phyloP scores from a whole-genome alignment of 53 echinoderm and acorn worm species.

The Echinometra lucunter region DNA sequence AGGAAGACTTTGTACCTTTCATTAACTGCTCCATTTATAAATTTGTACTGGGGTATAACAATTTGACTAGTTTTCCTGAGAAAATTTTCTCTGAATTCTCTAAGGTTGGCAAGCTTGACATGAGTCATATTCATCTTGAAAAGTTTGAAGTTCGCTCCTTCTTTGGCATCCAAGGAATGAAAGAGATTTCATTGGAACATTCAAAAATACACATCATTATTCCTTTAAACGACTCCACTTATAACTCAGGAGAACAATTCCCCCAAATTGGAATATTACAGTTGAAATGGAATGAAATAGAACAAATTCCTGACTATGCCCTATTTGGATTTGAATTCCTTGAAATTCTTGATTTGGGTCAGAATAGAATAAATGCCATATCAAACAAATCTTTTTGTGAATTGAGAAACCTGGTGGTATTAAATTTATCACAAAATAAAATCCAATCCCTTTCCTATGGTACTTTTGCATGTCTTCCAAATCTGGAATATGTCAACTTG shows the following conservation, averaged over 20 bases:
- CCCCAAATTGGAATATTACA: neutral
- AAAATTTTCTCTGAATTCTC: neutral
- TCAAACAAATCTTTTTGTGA: slow-evolving; percentile 18
- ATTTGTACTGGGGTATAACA: neutral
- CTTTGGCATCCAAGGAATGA: neutral
- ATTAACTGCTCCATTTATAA: neutral
- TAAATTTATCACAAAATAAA: neutral
- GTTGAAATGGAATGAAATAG: neutral
- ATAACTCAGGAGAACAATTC: neutral
- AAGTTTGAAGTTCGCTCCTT: slow-evolving; percentile 14
- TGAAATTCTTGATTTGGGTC: neutral
- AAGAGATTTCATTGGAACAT: neutral
- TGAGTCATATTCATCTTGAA: neutral
- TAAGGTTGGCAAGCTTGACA: neutral
- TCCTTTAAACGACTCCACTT: neutral
- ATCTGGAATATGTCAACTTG: slow-evolving; percentile 1
- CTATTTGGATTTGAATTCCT: neutral
- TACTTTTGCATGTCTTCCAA: neutral
- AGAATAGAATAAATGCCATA: neutral
- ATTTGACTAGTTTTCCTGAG: neutral
- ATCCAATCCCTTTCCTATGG: neutral
- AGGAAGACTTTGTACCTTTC: neutral
- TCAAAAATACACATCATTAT: neutral
- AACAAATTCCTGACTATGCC: neutral
- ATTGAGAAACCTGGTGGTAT: neutral